phyloP scores from a whole-genome alignment of 2,113 vertebrate species.

The Eidolon helvum region DNA sequence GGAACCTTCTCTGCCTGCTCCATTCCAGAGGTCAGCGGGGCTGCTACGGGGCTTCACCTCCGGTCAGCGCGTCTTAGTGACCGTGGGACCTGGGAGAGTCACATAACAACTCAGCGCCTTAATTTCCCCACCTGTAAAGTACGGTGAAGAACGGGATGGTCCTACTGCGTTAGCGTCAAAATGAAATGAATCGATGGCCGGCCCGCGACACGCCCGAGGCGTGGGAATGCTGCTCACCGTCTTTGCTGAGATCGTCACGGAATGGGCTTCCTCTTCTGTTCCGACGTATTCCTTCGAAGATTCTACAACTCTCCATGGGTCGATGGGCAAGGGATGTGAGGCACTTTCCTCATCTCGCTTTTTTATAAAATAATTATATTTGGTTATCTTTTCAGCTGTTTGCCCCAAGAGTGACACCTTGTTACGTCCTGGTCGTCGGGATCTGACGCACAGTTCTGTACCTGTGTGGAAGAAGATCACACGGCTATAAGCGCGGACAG shows the following conservation, averaged over 20 bases:
- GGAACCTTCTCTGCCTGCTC: fast-evolving
- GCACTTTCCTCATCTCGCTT: neutral
- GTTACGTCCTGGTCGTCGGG: neutral
- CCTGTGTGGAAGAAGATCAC: neutral
- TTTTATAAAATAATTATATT: neutral
- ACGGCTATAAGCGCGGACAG: neutral
- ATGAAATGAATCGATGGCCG: neutral
- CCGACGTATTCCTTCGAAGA: neutral
- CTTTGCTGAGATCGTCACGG: fast-evolving
- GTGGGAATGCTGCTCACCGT: fast-evolving
- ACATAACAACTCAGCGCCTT: too few species aligned
- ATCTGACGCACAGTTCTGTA: neutral
- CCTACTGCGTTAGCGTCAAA: fast-evolving
- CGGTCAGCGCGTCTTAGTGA: fast-evolving
- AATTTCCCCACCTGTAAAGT: neutral
- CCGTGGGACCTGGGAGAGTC: fast-evolving
- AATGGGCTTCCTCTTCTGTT: too few species aligned
- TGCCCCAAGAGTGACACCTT: neutral
- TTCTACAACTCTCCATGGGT: neutral
- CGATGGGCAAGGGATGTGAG: neutral
- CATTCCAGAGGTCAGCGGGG: neutral
- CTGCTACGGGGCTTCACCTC: neutral
- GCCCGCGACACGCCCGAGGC: fast-evolving
- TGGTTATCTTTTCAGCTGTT: neutral
- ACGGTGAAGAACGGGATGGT: too few species aligned